Evolutionary conservation across 92 coral and sea anemone genomes (phyloP).

Genomic region (Epizoanthus illoricatus): DNA sequence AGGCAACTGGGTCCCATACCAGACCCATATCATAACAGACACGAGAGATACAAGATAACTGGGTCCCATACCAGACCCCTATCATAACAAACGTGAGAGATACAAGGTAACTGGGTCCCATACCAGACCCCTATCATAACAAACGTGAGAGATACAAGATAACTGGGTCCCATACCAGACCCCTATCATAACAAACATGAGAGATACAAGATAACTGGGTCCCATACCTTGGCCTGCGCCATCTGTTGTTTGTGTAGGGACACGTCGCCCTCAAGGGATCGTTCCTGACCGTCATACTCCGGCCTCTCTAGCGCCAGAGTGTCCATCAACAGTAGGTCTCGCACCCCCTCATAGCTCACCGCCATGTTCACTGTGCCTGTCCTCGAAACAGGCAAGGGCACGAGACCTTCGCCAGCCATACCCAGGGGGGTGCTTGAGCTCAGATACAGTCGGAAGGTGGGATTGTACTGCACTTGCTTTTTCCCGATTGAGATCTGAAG

Average conservation of each 20-base stretch:
- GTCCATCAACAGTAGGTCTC: slow-evolving; percentile 69
- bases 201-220: no score
- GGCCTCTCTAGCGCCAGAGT: slow-evolving; percentile 88
- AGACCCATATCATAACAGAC: background rate
- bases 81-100: background rate
- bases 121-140: slow-evolving; percentile 44
- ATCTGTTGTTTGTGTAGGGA: slow-evolving; percentile 85
- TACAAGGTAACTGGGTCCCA: background rate
- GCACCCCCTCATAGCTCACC: slow-evolving; percentile 80
- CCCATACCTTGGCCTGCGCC: slow-evolving; percentile 68
- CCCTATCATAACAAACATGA: background rate
- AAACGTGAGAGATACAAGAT: no score
- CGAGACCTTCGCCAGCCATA: slow-evolving; percentile 72
- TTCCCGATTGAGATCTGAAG: slow-evolving; percentile 74
- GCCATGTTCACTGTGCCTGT: slow-evolving; percentile 73
- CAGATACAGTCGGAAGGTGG: slow-evolving; percentile 86
- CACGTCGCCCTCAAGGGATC: slow-evolving; percentile 84
- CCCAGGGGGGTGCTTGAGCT: slow-evolving; percentile 79
- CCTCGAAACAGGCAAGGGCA: slow-evolving; percentile 72
- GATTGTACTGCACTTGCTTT: slow-evolving; percentile 75
- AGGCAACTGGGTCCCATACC: slow-evolving; percentile 44
- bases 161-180: slow-evolving; percentile 43
- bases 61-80: slow-evolving; percentile 44
- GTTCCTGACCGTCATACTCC: slow-evolving; percentile 83
- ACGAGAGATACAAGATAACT: no score